Evolutionary conservation across 1,140 invertebrate species (phyloP).

Genomic region (Macrobrachium nipponense): DNA sequence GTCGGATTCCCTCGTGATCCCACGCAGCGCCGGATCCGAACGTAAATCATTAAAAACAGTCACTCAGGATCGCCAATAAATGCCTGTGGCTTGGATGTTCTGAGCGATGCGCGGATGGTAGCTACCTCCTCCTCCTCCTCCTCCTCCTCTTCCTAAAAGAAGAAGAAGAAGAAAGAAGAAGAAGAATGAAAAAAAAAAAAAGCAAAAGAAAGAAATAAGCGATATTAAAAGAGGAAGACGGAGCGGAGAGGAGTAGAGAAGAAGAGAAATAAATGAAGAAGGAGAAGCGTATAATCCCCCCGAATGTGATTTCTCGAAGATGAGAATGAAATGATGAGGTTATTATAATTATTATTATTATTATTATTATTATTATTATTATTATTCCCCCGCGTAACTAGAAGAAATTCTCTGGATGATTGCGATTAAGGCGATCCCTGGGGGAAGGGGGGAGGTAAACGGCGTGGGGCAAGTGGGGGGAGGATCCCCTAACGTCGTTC

Average conservation of each 20-base stretch:
- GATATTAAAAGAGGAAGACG: no score
- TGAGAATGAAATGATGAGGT: no score
- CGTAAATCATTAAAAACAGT: conserved; percentile 48
- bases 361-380: not conserved
- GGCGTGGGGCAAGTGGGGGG: no score
- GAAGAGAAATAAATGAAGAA: no score
- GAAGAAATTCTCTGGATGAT: not conserved
- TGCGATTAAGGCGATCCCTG: not conserved
- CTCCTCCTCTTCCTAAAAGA: no score
- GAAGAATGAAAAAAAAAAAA: not conserved
- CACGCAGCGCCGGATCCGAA: not conserved
- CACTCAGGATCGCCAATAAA: conserved; percentile 40
- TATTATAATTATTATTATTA: not conserved
- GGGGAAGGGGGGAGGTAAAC: no score
- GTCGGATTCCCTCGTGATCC: conserved; percentile 28
- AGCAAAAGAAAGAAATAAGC: not conserved
- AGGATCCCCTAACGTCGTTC: no score
- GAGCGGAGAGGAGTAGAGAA: no score
- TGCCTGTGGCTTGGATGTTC: conserved; percentile 32
- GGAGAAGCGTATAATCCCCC: no score
- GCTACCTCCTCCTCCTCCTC: no score
- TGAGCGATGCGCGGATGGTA: not conserved
- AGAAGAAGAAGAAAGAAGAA: no score
- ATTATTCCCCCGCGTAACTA: not conserved
- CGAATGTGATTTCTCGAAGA: no score